These are phyloP conservation scores for Toxotes chatareus DNA, from an alignment of 2,113 vertebrate species.

Conservation along the genomic window DNA sequence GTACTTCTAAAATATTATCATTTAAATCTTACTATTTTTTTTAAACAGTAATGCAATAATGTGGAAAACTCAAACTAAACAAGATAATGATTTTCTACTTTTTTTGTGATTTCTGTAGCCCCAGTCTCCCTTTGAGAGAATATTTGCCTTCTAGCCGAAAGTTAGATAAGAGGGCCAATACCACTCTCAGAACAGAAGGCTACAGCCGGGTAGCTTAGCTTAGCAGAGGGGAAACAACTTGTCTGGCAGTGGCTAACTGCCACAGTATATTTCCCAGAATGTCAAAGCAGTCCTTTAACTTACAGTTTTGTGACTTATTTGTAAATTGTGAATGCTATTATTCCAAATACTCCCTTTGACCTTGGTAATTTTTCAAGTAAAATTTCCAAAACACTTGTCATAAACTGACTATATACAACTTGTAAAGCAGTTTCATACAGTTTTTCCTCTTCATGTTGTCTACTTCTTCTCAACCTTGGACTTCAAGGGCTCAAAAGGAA, in stretches of 20 bases:
- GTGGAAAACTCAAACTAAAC: not conserved
- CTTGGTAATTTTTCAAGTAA: not conserved
- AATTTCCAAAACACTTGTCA: not conserved
- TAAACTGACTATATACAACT: not conserved
- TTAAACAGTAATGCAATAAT: slow-evolving; percentile 2
- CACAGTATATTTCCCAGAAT: no score
- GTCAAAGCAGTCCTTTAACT: not conserved
- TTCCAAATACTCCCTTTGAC: not conserved
- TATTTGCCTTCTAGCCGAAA: no score
- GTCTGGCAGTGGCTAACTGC: not conserved
- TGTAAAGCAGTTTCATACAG: not conserved
- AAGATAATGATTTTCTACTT: not conserved
- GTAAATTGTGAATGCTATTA: not conserved
- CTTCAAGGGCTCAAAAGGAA: slow-evolving; percentile 16
- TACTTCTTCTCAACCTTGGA: slow-evolving; percentile 13
- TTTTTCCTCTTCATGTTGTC: slow-evolving; percentile 9
- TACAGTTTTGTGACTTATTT: not conserved
- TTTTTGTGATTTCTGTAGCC: not conserved
- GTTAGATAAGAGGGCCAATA: no score
- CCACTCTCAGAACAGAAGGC: not conserved
- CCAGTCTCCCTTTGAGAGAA: not conserved
- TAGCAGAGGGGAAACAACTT: not conserved
- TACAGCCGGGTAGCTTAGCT: not conserved
- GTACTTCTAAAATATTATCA: not conserved
- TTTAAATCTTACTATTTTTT: not conserved